A percentile compares a stretch with the other conserved stretches of the same genome.
Conservation (phyloP, 2,797 vertebrate genomes). For the Girardinus metallicus region DNA sequence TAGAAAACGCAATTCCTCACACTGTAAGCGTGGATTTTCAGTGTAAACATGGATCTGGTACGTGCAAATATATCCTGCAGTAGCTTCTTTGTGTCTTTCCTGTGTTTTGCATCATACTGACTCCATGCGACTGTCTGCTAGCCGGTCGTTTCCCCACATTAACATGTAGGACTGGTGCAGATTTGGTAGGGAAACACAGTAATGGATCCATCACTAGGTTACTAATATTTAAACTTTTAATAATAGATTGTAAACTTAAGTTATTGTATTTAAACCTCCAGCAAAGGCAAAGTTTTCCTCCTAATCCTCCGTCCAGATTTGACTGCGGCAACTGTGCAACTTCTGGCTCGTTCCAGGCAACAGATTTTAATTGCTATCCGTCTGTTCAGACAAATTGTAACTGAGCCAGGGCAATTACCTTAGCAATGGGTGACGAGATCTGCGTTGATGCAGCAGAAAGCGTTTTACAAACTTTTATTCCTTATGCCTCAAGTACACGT, state of each 20-base stretch:
- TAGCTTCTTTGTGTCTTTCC: background rate
- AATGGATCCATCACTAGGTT: background rate
- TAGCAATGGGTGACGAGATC: background rate
- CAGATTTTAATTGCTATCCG: background rate
- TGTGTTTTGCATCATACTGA: conserved; percentile 2
- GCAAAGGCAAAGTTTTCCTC: background rate
- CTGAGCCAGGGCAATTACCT: background rate
- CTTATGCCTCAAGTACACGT: background rate
- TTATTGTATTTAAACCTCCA: background rate
- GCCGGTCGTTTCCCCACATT: background rate
- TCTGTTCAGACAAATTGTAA: background rate
- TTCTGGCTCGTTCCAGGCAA: background rate
- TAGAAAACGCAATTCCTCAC: background rate
- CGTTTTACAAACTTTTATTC: no score
- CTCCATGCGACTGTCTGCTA: background rate
- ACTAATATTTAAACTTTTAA: background rate
- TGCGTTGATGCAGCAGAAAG: no score
- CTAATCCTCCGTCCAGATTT: background rate
- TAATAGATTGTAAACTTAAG: background rate
- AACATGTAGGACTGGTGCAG: background rate
- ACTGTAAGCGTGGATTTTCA: background rate
- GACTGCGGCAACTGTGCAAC: background rate
- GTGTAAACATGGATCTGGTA: background rate
- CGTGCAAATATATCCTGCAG: background rate
- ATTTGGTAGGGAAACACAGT: background rate